These are phyloP conservation scores for Meganola albula DNA, from an alignment of 2,888 invertebrate genomes.

Conservation along the genomic window DNA sequence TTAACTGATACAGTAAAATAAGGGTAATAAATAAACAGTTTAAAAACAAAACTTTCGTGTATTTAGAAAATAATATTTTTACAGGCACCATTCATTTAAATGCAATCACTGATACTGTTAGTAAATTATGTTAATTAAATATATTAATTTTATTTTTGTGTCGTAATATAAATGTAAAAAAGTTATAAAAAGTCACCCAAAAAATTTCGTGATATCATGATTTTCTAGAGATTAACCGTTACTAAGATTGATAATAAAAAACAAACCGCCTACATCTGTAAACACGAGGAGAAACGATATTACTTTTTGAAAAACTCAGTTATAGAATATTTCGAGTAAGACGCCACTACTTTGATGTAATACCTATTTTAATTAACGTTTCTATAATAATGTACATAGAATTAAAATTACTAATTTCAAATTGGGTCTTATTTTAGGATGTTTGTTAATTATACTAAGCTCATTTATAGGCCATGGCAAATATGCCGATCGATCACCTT, in stretches of 20 bases:
- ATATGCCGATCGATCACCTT: constrained; percentile 4
- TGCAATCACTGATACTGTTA: constrained; percentile 28
- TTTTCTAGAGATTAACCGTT: neutral
- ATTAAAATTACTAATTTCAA: constrained; percentile 22
- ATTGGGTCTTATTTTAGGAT: constrained; percentile 25
- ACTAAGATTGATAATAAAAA: neutral
- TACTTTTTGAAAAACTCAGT: too few species aligned
- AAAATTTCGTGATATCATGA: too few species aligned
- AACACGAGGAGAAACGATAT: neutral
- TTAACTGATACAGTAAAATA: too few species aligned
- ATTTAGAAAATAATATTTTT: too few species aligned
- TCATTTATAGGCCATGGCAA: constrained; percentile 27
- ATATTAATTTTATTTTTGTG: constrained; percentile 1
- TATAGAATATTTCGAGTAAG: too few species aligned
- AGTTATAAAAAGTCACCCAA: too few species aligned
- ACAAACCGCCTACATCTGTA: neutral
- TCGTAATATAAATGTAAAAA: constrained; percentile 31
- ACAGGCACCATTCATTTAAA: constrained; percentile 29
- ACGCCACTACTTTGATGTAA: neutral
- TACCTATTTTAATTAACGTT: too few species aligned
- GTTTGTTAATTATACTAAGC: constrained; percentile 26
- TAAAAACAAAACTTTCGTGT: constrained; percentile 31
- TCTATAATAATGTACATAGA: constrained; percentile 18
- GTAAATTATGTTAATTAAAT: constrained; percentile 9
- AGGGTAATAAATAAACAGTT: too few species aligned